These are phyloP conservation scores for Disparrhopalites patrizii DNA, from an alignment of 2,888 invertebrate genomes.

Conservation along the genomic window DNA sequence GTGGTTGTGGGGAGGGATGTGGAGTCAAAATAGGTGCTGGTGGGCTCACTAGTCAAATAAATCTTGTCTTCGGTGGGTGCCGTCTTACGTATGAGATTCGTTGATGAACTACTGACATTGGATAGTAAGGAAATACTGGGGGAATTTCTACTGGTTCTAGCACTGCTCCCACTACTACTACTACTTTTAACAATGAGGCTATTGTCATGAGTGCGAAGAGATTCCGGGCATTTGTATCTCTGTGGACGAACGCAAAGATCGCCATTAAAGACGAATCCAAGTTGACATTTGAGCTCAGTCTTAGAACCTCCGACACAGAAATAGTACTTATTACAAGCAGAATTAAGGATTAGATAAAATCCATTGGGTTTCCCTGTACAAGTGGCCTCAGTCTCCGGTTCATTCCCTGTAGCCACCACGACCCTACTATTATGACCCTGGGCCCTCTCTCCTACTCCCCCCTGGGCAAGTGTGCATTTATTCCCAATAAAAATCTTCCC, in stretches of 20 bases:
- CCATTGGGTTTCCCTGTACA: slow-evolving; percentile 43
- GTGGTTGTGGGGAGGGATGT: not conserved
- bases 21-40: not conserved
- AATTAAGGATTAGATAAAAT: slow-evolving; percentile 39
- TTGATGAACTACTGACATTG: no score
- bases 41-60: not conserved
- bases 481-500: slow-evolving; percentile 40
- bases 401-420: not conserved
- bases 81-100: no score
- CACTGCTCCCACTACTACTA: not conserved
- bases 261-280: slow-evolving; percentile 43
- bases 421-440: not conserved
- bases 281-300: slow-evolving; percentile 42
- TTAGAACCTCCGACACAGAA: slow-evolving; percentile 44
- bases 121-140: no score
- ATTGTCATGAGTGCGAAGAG: not conserved
- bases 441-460: slow-evolving; percentile 20
- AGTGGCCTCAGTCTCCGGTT: slow-evolving; percentile 6
- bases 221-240: slow-evolving; percentile 33
- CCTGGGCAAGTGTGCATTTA: slow-evolving; percentile 21
- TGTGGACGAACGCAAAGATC: slow-evolving; percentile 44
- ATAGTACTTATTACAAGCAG: slow-evolving; percentile 42
- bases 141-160: no score
- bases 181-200: not conserved
- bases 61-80: not conserved